phyloP scores from a whole-genome alignment of 1,140 invertebrate genomes.

The Hypothenemus hampei region DNA sequence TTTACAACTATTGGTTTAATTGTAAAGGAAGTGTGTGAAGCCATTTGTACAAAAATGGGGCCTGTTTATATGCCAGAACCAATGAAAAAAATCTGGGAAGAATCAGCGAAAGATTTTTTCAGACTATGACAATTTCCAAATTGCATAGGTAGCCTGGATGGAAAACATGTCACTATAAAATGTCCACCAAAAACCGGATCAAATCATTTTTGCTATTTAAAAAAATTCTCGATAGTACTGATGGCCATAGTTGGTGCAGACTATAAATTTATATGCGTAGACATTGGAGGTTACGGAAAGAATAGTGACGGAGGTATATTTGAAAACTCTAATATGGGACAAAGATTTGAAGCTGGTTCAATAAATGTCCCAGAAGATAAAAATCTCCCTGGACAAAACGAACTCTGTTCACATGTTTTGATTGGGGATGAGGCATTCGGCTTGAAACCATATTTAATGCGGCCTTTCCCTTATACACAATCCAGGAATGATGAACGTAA shows the following conservation, averaged over 20 bases:
- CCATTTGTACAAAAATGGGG: slow-evolving; percentile 1
- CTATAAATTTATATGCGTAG: slow-evolving; percentile 45
- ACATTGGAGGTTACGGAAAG: slow-evolving; percentile 45
- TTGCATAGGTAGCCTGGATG: slow-evolving; percentile 45
- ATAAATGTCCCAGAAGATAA: slow-evolving; percentile 30
- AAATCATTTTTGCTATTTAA: slow-evolving; percentile 45
- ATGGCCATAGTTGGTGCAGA: slow-evolving; percentile 45
- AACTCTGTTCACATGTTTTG: slow-evolving; percentile 34
- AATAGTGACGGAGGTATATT: slow-evolving; percentile 43
- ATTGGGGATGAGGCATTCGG: slow-evolving; percentile 47
- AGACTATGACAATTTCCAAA: slow-evolving; percentile 42
- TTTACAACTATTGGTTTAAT: slow-evolving; percentile 13
- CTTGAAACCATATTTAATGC: slow-evolving; percentile 39
- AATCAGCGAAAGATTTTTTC: slow-evolving; percentile 33
- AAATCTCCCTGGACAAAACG: slow-evolving; percentile 31
- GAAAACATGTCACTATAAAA: slow-evolving; percentile 47
- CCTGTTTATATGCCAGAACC: slow-evolving; percentile 30
- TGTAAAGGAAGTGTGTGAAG: slow-evolving; percentile 15
- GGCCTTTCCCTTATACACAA: slow-evolving; percentile 34
- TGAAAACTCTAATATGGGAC: slow-evolving; percentile 35
- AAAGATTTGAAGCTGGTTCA: slow-evolving; percentile 27
- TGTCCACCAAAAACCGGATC: slow-evolving; percentile 41
- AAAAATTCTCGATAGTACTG: slow-evolving; percentile 45
- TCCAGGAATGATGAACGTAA: slow-evolving; percentile 19
- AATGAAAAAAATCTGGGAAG: slow-evolving; percentile 32